Base-by-base conservation (phyloP, 2,888 invertebrate genomes). In the Erynnis tages region DNA sequence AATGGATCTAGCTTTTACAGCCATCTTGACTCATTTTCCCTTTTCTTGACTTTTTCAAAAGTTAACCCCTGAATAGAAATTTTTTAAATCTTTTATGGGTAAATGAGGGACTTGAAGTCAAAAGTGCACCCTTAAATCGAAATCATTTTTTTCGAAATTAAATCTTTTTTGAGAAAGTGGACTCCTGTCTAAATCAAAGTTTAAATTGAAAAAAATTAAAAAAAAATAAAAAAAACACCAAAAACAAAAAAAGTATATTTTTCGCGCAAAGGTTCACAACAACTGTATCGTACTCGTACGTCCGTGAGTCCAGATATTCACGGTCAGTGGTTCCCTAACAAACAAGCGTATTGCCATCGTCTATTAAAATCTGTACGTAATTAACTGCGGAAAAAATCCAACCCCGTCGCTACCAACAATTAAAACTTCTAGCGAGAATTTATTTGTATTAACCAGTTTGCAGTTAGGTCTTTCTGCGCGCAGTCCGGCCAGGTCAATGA, bases 291-390 rank as follows among this genome's bases (percentile, higher is more conserved):
- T 59, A 54, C 55, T 57, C 61, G 52, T 60, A n/a, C n/a, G n/a
- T n/a, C n/a, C n/a, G n/a, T n/a, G n/a, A n/a, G 60, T 38, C 65
- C 67, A 69, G 62, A 65, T 61, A 60, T 64, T 61, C 68, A 81
- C 78, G 82, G 69, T 78, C 63, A 54, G 63, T 78, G 76, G 66
- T 69, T 79, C 67, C 63, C 70, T 71, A 73, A 79, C 77, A 76
- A 74, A 79, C 76, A 79, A 71, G 69, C 62, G 63, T 69, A 73
- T 73, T 71, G 67, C 76, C 74, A 75, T 75, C 71, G 59, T 54
- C 69, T 74, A 76, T 75, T 70, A 76, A 72, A 72, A 73, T 72
- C 77, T 75, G 67, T 63, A 61, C 65, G 59, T 74, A 76, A 76
- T 77, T 76, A 76, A 59, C 60, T 38, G 17, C 30, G 62, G 62